Evolutionary conservation across 2,797 vertebrate genomes (phyloP).

Genomic region (Nannoperca australis): DNA sequence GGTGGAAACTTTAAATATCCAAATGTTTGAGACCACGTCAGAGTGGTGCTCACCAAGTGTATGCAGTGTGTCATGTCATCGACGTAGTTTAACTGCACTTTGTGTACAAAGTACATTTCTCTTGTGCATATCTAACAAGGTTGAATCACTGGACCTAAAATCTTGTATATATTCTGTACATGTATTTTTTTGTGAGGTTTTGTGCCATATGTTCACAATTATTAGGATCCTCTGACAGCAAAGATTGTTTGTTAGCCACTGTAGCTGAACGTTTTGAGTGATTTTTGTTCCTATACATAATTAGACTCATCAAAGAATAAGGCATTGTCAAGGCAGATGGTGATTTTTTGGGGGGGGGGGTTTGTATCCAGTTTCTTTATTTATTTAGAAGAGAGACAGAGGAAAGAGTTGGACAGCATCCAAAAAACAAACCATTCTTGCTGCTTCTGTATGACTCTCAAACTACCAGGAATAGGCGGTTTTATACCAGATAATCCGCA

Average conservation of each 20-base stretch:
- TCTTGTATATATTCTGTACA: not conserved
- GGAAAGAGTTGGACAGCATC: not conserved
- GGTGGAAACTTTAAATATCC: too few species aligned
- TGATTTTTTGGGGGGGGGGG: too few species aligned
- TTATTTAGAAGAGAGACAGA: not conserved
- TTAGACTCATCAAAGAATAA: not conserved
- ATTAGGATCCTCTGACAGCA: not conserved
- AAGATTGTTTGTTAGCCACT: not conserved
- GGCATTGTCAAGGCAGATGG: conserved; percentile 2
- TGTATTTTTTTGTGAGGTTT: not conserved
- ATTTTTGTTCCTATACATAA: not conserved
- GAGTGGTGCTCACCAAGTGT: not conserved
- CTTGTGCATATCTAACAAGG: not conserved
- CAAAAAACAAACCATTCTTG: conserved; percentile 6
- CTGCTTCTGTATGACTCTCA: conserved; percentile 1
- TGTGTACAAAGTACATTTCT: not conserved
- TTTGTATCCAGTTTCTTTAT: not conserved
- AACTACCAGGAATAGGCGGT: not conserved
- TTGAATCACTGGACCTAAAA: conserved; percentile 4
- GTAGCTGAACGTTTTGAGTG: not conserved
- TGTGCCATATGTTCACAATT: not conserved
- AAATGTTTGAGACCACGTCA: not conserved
- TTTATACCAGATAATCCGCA: conserved; percentile 11
- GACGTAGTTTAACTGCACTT: not conserved
- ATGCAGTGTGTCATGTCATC: not conserved